Base-by-base conservation (phyloP, 2,888 invertebrate genomes). In the Rhingia rostrata region DNA sequence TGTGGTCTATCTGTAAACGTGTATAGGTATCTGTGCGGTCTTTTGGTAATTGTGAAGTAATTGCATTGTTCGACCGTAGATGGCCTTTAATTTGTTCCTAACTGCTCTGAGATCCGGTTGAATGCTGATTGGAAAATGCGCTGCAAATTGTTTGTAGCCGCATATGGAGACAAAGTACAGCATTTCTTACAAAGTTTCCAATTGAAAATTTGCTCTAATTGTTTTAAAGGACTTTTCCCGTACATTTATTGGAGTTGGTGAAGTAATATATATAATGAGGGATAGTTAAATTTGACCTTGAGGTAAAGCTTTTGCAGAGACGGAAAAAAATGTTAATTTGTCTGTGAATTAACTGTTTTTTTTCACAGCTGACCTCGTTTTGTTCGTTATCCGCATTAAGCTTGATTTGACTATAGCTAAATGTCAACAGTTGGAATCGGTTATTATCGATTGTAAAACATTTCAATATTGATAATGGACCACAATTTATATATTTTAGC, bases 51-150 rank as follows among this genome's bases (percentile, higher is more conserved):
- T 39, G 51, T 45, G 4, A 64, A 81, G 70, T 82, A 82, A 82
- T 82, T 82, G 43, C 77, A 70, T 58, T 69, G 56, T 69, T 60
- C 32, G 58, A 47, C 54, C 47, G 39, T 32, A 47, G 30, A 64
- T 77, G 81, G 45, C 32, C 41, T 70, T 66, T 70, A 82, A 77
- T 70, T 70, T 45, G 70, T 54, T 54, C 35, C 12, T 45, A 69
- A 80, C 35, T 63, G 41, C 1, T 9, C 9, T 2, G 33, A 41
- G 41, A 56, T 35, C 12, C 49, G 32, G 32, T 58, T 43, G 3
- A 49, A 51, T 30, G 70, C 47, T 60, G 56, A 81, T 66, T 77
- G 77, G 70, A 54, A 74, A 79, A n/a, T 60, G 12, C 53, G 33
- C 14, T 22, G n/a, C 10, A 61, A 39, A 47, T 60, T 73, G 6